These are phyloP conservation scores for Nomada fabriciana DNA, from an alignment of 2,888 invertebrate genomes.

Conservation along the genomic window DNA sequence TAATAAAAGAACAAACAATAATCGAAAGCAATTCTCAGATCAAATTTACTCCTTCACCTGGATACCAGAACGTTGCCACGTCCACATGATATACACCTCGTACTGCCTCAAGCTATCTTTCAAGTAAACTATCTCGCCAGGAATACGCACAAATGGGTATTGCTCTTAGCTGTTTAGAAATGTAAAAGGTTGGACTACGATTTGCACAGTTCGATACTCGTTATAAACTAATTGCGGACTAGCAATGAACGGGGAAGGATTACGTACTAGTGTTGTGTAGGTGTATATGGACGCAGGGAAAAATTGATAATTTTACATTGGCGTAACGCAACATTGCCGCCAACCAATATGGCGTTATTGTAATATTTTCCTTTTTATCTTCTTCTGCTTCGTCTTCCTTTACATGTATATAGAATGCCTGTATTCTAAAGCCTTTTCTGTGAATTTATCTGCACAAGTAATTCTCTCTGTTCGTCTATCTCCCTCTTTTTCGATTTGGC, in stretches of 20 bases:
- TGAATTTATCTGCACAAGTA: constrained; percentile 35
- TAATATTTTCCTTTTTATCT: constrained; percentile 14
- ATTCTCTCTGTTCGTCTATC: constrained; percentile 6
- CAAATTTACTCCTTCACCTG: not conserved
- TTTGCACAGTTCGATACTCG: constrained; percentile 48
- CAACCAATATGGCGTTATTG: constrained; percentile 23
- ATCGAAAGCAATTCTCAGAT: not conserved
- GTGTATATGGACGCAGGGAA: constrained; percentile 15
- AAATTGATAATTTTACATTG: constrained; percentile 54
- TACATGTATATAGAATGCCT: constrained; percentile 20
- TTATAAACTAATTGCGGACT: constrained; percentile 68
- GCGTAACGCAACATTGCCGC: constrained; percentile 52
- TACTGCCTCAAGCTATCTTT: constrained; percentile 28
- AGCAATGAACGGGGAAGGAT: constrained; percentile 60
- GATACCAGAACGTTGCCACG: constrained; percentile 30
- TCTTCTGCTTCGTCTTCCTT: not conserved
- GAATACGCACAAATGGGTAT: constrained; percentile 37
- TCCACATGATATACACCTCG: constrained; percentile 35
- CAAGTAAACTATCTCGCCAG: constrained; percentile 31
- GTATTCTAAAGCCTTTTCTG: constrained; percentile 36
- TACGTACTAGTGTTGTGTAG: constrained; percentile 3
- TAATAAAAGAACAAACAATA: not conserved
- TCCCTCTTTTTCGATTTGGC: constrained; percentile 76
- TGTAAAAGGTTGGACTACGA: constrained; percentile 57
- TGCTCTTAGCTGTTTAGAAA: constrained; percentile 50